phyloP scores from a whole-genome alignment of 35 echinoderm and acorn worm genomes.

The Anneissia japonica region DNA sequence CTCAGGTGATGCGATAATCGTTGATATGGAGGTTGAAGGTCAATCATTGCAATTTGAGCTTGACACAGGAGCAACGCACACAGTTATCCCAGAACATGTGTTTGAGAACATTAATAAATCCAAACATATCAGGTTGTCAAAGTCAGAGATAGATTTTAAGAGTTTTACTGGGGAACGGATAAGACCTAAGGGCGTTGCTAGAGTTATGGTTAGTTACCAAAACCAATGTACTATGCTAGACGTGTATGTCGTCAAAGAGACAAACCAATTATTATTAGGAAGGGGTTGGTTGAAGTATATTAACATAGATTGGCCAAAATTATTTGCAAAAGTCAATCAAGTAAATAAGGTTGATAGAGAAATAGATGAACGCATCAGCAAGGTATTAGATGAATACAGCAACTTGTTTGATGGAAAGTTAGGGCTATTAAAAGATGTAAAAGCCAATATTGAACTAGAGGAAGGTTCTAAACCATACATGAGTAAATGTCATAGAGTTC shows the following conservation, averaged over 20 bases:
- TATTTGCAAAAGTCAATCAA: slow-evolving; percentile 10
- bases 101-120: slow-evolving; percentile 12
- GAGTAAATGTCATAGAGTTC: slow-evolving; percentile 19
- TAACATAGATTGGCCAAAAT: slow-evolving; percentile 19
- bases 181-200: slow-evolving; percentile 12
- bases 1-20: too few species aligned
- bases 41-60: not conserved
- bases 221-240: not conserved
- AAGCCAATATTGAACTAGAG: slow-evolving; percentile 24
- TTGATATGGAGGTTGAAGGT: not conserved
- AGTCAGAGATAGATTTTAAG: slow-evolving; percentile 24
- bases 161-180: slow-evolving; percentile 34
- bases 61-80: slow-evolving; percentile 8
- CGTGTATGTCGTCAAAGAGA: slow-evolving; percentile 30
- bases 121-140: slow-evolving; percentile 13
- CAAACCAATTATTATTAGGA: slow-evolving; percentile 33
- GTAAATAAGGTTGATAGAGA: not conserved
- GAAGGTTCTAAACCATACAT: slow-evolving; percentile 10
- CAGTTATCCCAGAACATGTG: slow-evolving; percentile 15
- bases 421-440: slow-evolving; percentile 14
- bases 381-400: slow-evolving; percentile 10
- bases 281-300: slow-evolving; percentile 20
- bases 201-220: slow-evolving; percentile 29
- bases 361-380: not conserved
- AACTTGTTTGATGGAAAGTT: slow-evolving; percentile 33